Evolutionary conservation across 2,888 invertebrate genomes (phyloP), one percentile per base, ranked within the genome.

Genomic region (Fragum fragum): DNA sequence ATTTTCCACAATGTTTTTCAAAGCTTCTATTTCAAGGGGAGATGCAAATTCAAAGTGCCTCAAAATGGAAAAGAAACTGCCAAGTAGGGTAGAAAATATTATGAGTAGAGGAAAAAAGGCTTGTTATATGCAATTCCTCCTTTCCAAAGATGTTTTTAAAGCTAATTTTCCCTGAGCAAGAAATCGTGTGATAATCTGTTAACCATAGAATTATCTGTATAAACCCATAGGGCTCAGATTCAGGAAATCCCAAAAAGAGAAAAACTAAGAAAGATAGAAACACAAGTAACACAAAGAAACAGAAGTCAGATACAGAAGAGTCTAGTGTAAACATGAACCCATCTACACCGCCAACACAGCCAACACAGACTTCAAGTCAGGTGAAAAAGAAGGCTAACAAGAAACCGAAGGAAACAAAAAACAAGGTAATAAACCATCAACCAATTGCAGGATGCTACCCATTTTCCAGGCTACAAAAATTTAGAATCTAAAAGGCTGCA

Each of bases 181-280:
- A n/a, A n/a, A n/a, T n/a, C n/a, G n/a, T n/a, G n/a, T n/a, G n/a
- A n/a, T n/a, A n/a, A n/a, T n/a, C n/a, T n/a, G n/a, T n/a, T n/a
- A n/a, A n/a, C n/a, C n/a, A n/a, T n/a, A n/a, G n/a, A n/a, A n/a
- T n/a, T n/a, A n/a, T n/a, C n/a, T n/a, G n/a, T n/a, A n/a, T n/a
- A n/a, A n/a, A n/a, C n/a, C 29, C 7, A 29, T 29, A 63, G 66
- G 42, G 42, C 23, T 39, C 66, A 9, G 66, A 66, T 23, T 66
- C 42, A 9, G 55, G 71, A 55, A 53, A 36, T 55, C 55, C 71
- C 14, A 73, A 73, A 52, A 73, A 77, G 47, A 61, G 68, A 1
- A 84, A 84, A 47, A 63, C 53, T 11, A 80, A 84, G 70, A 80
- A 84, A 52, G 80, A 83, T 26, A 53, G 73, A 26, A 71, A 52